Evolutionary conservation across 2,888 invertebrate species (phyloP).

Genomic region (Rhaphigaster nebulosa): DNA sequence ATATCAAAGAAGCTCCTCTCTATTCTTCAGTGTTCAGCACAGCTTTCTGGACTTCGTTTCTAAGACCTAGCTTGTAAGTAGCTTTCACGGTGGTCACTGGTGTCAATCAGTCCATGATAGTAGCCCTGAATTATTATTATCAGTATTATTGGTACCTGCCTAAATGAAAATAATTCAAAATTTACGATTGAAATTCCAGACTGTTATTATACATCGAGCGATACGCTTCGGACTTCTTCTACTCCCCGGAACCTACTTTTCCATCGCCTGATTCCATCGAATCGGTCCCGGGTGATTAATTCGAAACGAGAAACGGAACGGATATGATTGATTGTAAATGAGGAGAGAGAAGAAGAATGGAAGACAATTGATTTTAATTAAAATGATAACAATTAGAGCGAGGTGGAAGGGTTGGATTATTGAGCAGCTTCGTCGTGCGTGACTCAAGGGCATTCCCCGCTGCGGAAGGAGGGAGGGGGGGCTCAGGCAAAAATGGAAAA

Average conservation of each 20-base stretch:
- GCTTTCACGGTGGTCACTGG: too few species aligned
- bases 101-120: too few species aligned
- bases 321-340: constrained; percentile 46
- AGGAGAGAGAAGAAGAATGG: constrained; percentile 32
- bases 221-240: not conserved
- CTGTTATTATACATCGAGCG: not conserved
- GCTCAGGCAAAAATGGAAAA: constrained; percentile 17
- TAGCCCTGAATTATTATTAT: too few species aligned
- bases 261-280: constrained; percentile 14
- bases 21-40: too few species aligned
- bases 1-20: too few species aligned
- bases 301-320: constrained; percentile 18
- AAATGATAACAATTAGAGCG: constrained; percentile 44
- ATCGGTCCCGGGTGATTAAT: constrained; percentile 24
- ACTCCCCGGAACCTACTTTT: not conserved
- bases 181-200: too few species aligned
- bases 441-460: constrained; percentile 40
- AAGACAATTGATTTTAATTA: constrained; percentile 55
- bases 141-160: too few species aligned
- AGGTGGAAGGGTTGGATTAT: constrained; percentile 31
- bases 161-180: too few species aligned
- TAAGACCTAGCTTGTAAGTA: too few species aligned
- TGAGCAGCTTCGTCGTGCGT: constrained; percentile 34
- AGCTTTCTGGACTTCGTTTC: too few species aligned
- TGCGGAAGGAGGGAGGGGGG: not conserved